These are phyloP conservation scores for Acanthiza pusilla DNA, from an alignment of 2,797 vertebrate species.

Conservation along the genomic window DNA sequence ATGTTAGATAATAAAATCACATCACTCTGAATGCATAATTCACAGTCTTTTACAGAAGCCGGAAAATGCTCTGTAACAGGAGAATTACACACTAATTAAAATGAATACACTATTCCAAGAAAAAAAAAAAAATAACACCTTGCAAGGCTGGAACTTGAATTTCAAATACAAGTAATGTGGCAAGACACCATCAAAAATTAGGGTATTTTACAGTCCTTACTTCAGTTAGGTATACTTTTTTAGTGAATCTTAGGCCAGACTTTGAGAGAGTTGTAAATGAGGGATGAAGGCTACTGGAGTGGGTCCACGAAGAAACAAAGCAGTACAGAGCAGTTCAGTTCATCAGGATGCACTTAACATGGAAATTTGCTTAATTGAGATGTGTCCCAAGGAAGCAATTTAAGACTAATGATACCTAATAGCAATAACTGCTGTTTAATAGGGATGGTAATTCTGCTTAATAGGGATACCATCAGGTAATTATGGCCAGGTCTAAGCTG, in stretches of 20 bases:
- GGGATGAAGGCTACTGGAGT: background rate
- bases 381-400: slow-evolving; percentile 56
- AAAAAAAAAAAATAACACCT: background rate
- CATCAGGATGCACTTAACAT: slow-evolving; percentile 39
- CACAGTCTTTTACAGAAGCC: background rate
- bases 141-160: background rate
- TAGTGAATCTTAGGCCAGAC: background rate
- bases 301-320: slow-evolving; percentile 1
- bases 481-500: slow-evolving; percentile 26
- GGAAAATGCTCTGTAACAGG: background rate
- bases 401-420: slow-evolving; percentile 55
- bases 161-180: background rate
- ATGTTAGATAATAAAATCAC: background rate
- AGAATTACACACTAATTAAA: background rate
- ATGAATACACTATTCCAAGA: background rate
- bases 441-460: slow-evolving; percentile 32
- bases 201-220: background rate
- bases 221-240: background rate
- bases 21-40: background rate
- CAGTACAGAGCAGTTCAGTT: background rate
- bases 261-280: background rate
- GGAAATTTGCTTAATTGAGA: slow-evolving; percentile 51
- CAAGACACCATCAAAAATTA: background rate
- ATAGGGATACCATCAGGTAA: slow-evolving; percentile 49
- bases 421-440: slow-evolving; percentile 56